Percentiles rank a stretch among this genome's conserved stretches.
Conservation (phyloP, 2,888 invertebrate species). For the Orgyia antiqua region DNA sequence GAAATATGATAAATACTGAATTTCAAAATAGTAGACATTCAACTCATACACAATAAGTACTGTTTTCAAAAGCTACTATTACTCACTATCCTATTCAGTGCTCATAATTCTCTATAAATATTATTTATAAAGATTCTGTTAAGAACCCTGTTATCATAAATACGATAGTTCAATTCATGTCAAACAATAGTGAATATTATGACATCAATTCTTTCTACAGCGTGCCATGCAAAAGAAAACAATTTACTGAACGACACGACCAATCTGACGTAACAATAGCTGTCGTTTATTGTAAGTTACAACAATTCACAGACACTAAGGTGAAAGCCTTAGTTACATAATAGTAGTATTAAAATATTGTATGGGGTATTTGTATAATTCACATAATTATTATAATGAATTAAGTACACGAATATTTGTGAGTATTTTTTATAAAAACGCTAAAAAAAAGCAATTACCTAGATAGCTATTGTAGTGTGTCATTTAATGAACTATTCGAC, state of each 20-base stretch:
- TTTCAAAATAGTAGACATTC: too few species aligned
- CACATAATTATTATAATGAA: slow-evolving; percentile 19
- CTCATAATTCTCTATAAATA: too few species aligned
- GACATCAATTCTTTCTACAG: slow-evolving; percentile 10
- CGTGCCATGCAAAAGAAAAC: slow-evolving; percentile 12
- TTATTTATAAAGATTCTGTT: background rate
- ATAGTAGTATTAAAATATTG: slow-evolving; percentile 18
- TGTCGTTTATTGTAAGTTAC: slow-evolving; percentile 11
- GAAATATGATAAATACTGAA: too few species aligned
- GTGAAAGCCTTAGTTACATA: slow-evolving; percentile 29
- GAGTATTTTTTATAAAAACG: too few species aligned
- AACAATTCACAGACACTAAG: slow-evolving; percentile 20
- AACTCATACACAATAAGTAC: too few species aligned
- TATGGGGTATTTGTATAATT: slow-evolving; percentile 11
- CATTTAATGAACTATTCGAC: too few species aligned
- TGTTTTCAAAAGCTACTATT: too few species aligned
- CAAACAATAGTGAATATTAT: slow-evolving; percentile 10
- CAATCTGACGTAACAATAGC: slow-evolving; percentile 25
- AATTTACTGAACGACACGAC: slow-evolving; percentile 11
- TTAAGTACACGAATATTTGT: slow-evolving; percentile 12
- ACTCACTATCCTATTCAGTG: too few species aligned
- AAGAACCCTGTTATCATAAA: slow-evolving; percentile 1
- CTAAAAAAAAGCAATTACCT: too few species aligned
- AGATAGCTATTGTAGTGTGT: too few species aligned
- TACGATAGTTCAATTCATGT: slow-evolving; percentile 1